Evolutionary conservation across 2,113 vertebrate genomes (phyloP).

Genomic region (Megaleporinus macrocephalus): DNA sequence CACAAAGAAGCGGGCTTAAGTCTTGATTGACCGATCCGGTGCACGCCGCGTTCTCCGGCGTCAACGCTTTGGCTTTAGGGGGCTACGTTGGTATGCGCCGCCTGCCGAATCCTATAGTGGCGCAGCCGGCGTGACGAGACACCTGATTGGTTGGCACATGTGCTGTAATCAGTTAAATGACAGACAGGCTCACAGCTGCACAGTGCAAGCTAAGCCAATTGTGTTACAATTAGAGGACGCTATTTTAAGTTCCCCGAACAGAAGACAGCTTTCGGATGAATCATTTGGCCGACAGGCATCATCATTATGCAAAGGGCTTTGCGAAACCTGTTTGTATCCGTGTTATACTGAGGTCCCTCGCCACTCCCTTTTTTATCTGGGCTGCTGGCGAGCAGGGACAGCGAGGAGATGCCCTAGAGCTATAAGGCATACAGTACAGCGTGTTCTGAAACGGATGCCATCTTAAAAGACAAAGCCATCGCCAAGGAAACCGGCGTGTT

Average conservation of each 20-base stretch:
- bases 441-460: slow-evolving; percentile 19
- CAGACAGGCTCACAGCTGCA: slow-evolving; percentile 80
- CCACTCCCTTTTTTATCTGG: background rate
- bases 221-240: slow-evolving; percentile 79
- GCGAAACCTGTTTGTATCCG: slow-evolving; percentile 74
- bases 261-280: slow-evolving; percentile 77
- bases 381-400: background rate
- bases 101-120: slow-evolving; percentile 33
- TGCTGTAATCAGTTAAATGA: slow-evolving; percentile 78
- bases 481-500: background rate
- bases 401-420: background rate
- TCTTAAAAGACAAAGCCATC: slow-evolving; percentile 20
- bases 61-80: slow-evolving; percentile 11
- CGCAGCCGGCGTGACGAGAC: slow-evolving; percentile 64
- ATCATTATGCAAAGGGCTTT: slow-evolving; percentile 74
- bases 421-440: slow-evolving; percentile 28
- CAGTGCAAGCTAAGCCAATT: slow-evolving; percentile 78
- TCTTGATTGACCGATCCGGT: slow-evolving; percentile 41
- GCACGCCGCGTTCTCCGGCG: background rate
- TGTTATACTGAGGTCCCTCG: slow-evolving; percentile 65
- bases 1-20: slow-evolving; percentile 25
- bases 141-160: slow-evolving; percentile 78
- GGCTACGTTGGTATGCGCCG: slow-evolving; percentile 47
- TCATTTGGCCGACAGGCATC: slow-evolving; percentile 76
- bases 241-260: slow-evolving; percentile 76